Evolutionary conservation across 2,113 vertebrate species (phyloP).

Genomic region (Peromyscus polionotus): DNA sequence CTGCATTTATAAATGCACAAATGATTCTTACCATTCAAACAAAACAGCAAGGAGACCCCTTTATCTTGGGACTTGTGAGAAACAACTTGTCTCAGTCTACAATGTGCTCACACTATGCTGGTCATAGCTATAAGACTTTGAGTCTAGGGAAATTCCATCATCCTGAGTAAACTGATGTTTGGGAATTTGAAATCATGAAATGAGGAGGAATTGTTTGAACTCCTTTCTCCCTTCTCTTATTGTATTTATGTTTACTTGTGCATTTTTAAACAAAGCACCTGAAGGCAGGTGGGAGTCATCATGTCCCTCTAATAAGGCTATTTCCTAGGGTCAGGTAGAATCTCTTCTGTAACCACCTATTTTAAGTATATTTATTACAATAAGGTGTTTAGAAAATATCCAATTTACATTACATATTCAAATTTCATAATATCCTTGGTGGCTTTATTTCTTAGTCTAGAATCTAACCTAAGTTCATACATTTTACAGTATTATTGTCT

Average conservation of each 20-base stretch:
- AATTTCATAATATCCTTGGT: not conserved
- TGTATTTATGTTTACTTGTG: not conserved
- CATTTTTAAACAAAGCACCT: not conserved
- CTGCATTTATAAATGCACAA: slow-evolving; percentile 44
- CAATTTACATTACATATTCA: not conserved
- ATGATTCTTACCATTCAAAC: slow-evolving; percentile 41
- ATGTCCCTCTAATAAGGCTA: not conserved
- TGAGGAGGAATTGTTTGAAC: not conserved
- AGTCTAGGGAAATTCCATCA: not conserved
- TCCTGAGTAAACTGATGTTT: not conserved
- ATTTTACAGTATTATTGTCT: not conserved
- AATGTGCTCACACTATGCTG: not conserved
- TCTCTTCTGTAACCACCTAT: not conserved
- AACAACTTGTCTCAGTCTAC: not conserved
- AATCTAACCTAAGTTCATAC: not conserved
- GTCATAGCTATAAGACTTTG: not conserved
- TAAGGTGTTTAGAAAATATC: not conserved
- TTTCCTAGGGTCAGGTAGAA: not conserved
- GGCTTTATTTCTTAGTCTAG: not conserved
- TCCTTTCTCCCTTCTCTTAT: not conserved
- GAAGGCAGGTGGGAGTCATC: not conserved
- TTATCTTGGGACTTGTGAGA: not conserved
- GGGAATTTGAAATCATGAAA: not conserved
- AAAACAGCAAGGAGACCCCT: not conserved
- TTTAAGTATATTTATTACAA: not conserved